Evolutionary conservation across 2,888 invertebrate species (phyloP), one percentile per base, ranked within the genome.

Genomic region (Acleris holmiana): DNA sequence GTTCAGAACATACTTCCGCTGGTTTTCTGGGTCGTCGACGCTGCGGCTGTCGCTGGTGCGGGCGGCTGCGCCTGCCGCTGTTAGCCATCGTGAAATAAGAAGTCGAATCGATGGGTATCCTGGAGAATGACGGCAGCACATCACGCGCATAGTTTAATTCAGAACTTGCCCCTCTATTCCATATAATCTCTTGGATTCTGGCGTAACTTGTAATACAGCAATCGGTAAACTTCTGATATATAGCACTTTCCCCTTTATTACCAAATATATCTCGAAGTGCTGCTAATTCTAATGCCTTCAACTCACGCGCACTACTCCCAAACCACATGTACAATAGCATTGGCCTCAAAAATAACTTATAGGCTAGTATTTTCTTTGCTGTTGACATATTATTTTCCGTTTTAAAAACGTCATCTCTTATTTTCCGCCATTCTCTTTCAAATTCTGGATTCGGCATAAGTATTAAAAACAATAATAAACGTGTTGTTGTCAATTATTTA

Each of bases 281-380:
- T 58, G 75, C 66, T 2, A 77, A 40, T 76, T 86, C 86, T 4
- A 84, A 66, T 13, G 40, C 21, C 66, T 78, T 79, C 5, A 81
- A 25, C 5, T 74, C 60, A 18, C 49, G 5, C 8, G 44, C 40
- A 8, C 66, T 60, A 10, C 63, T 61, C 67, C 73, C 68, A 62
- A 76, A 81, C 85, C 84, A 86, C 7, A 75, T 59, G 47, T 76
- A 76, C 53, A 84, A 69, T 10, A 86, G 69, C 40, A 85, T 64
- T 15, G 86, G 86, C 63, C 85, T 77, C 46, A 86, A 60, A 67
- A 83, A 83, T 62, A 84, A 68, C 74, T 86, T 86, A 44, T 86
- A 86, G 0, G 79, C 77, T 0, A 85, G 70, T 29, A 84, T 59
- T 71, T 84, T 83, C 54, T 73, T 59, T 1, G 76, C 70, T 46